Conservation (phyloP, 2,113 vertebrate species). For the Phalacrocorax brasilianus region DNA sequence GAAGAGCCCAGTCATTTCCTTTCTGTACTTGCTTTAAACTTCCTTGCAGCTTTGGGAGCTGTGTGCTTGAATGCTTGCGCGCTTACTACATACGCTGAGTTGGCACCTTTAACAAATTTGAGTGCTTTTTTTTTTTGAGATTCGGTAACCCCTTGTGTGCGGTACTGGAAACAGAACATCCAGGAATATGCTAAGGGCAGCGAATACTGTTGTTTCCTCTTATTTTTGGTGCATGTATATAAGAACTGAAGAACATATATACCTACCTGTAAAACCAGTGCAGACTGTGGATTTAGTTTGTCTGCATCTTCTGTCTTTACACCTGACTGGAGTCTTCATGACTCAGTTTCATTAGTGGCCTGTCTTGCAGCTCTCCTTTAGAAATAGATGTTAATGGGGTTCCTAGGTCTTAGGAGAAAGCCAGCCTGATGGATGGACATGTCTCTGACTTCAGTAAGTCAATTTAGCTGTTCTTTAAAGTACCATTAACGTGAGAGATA, state of each 20-base stretch:
- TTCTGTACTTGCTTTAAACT: neutral
- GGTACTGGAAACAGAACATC: neutral
- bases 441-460: neutral
- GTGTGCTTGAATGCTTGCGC: neutral
- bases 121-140: neutral
- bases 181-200: accelerated
- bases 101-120: neutral
- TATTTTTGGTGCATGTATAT: neutral
- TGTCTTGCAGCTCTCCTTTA: neutral
- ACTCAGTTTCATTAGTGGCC: neutral
- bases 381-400: neutral
- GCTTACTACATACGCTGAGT: neutral
- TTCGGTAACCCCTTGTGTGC: neutral
- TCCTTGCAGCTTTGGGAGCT: neutral
- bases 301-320: neutral
- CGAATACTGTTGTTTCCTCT: neutral
- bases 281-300: neutral
- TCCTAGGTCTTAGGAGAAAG: neutral
- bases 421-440: neutral
- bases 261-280: neutral
- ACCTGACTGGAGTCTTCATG: neutral
- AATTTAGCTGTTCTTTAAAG: slow-evolving; percentile 10
- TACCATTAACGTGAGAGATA: neutral
- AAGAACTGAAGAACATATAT: neutral
- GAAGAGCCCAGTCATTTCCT: neutral